phyloP scores from a whole-genome alignment of 2,888 invertebrate species.

The Adineta ricciae region DNA sequence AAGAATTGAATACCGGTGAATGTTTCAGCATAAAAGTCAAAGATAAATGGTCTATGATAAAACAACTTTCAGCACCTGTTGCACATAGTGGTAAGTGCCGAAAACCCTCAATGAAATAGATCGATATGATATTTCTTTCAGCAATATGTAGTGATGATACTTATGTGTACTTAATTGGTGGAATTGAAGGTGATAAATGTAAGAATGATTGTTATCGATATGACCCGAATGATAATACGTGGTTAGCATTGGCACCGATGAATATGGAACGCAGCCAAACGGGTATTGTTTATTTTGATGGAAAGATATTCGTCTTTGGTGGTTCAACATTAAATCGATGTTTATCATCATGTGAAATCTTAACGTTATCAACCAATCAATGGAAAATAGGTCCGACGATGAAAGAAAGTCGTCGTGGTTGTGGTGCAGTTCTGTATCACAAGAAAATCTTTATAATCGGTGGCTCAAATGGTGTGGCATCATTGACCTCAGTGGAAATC shows the following conservation, averaged over 20 bases:
- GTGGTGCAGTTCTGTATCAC: constrained; percentile 42
- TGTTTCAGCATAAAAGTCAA: constrained; percentile 51
- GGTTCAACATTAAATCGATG: constrained; percentile 82
- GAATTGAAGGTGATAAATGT: constrained; percentile 64
- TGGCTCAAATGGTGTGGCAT: constrained; percentile 30
- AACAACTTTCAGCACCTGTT: constrained; percentile 47
- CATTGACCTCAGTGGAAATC: constrained; percentile 30
- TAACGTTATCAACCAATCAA: constrained; percentile 57
- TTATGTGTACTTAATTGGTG: constrained; percentile 68
- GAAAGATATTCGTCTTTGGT: constrained; percentile 67
- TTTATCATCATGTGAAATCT: constrained; percentile 61
- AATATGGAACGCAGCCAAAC: constrained; percentile 54
- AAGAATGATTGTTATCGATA: constrained; percentile 66
- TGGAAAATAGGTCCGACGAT: constrained; percentile 67
- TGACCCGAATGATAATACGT: constrained; percentile 57
- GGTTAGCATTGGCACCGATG: constrained; percentile 63
- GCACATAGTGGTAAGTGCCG: not conserved
- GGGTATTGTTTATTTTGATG: constrained; percentile 50
- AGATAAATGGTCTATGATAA: constrained; percentile 53
- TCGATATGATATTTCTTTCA: no score
- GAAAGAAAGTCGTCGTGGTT: constrained; percentile 59
- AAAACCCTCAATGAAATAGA: not conserved
- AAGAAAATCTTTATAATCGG: constrained; percentile 29
- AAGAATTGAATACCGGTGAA: constrained; percentile 66
- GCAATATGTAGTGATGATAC: constrained; percentile 70